phyloP scores from a whole-genome alignment of 2,888 invertebrate species.

The Rhamnusium bicolor region DNA sequence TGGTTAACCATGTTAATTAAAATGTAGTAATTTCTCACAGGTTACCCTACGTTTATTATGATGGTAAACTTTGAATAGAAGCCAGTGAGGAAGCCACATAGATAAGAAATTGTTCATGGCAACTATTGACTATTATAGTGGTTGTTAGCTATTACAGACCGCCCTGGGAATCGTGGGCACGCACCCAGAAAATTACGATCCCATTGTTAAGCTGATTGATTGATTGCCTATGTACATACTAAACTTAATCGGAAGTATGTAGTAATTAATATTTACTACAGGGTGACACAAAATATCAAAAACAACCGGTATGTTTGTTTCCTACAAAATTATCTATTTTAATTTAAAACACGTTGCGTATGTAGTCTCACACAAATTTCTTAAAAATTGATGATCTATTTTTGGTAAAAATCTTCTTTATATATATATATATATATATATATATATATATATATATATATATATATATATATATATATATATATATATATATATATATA shows the following conservation, averaged over 20 bases:
- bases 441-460: too few relatives aligned
- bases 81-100: background rate
- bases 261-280: background rate
- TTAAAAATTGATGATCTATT: too few relatives aligned
- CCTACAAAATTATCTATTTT: too few relatives aligned
- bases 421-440: too few relatives aligned
- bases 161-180: background rate
- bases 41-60: background rate
- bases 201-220: background rate
- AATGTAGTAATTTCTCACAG: background rate
- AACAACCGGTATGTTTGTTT: too few relatives aligned
- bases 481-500: too few relatives aligned
- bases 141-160: background rate
- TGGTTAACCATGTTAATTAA: background rate
- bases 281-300: background rate
- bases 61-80: background rate
- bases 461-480: too few relatives aligned
- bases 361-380: too few relatives aligned
- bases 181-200: background rate
- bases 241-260: background rate
- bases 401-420: too few relatives aligned
- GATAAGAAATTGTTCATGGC: background rate
- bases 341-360: too few relatives aligned
- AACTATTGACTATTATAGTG: background rate
- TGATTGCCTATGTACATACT: background rate